Evolutionary conservation across 2,888 invertebrate genomes (phyloP), one percentile per base, ranked within the genome.

Genomic region (Strigamia crassipes): DNA sequence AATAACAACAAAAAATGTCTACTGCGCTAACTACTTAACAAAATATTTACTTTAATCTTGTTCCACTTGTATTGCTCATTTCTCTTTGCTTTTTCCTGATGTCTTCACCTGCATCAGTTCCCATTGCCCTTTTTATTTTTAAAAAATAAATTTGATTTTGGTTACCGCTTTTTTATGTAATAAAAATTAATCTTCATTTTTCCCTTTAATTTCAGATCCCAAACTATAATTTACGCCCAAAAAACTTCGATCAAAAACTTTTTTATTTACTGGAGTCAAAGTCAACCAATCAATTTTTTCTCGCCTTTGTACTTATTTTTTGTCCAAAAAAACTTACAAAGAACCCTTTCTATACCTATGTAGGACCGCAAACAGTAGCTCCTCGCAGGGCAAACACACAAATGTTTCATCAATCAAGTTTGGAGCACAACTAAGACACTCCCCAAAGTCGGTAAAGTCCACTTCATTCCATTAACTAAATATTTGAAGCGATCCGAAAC

Each of bases 391-490:
- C 73, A 31, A 73, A 56, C 56, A 56, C 18, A 56, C 56, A 56
- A 73, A 73, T 73, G 31, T 31, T 73, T 73, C 73, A 73, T 73
- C 73, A 73, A 73, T 73, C 73, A 73, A 73, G 56, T 56, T 56
- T 56, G 56, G 18, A 73, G 31, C 73, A n/a, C n/a, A 73, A 31
- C 73, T n/a, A 73, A 31, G 73, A 73, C 73, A 73, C 73, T 73
- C 73, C 73, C 73, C 13, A n/a, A 73, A 73, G 73, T 73, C 73
- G 31, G 31, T 27, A 73, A 73, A 73, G 73, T 73, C 73, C 73
- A 73, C 73, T 73, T 31, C 73, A 73, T 73, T 73, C 73, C 73
- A 73, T 73, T 73, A 73, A 73, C 73, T 73, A 73, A 73, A 73
- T 73, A 73, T 73, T 73, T 73, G 73, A 73, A 73, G 27, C 73